These are phyloP conservation scores for Crotalus horridus DNA, from an alignment of 2,113 vertebrate species.

Conservation along the genomic window DNA sequence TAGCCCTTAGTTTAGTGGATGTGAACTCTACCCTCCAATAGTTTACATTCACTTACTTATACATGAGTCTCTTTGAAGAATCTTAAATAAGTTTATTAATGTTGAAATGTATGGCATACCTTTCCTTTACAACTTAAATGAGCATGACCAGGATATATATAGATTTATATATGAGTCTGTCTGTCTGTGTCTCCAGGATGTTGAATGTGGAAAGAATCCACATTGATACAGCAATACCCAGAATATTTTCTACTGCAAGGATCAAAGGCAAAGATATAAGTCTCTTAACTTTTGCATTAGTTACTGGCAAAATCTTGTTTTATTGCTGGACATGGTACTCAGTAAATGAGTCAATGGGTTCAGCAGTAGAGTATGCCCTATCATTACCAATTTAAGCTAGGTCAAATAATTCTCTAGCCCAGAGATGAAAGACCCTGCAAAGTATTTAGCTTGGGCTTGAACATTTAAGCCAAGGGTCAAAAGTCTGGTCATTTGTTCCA, in stretches of 20 bases:
- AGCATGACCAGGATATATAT: not conserved
- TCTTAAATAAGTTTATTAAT: not conserved
- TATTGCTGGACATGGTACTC: not conserved
- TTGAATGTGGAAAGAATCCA: not conserved
- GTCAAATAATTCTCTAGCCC: not conserved
- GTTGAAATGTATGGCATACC: not conserved
- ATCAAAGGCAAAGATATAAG: not conserved
- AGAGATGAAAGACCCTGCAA: not conserved
- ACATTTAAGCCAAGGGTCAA: not conserved
- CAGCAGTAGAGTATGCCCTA: not conserved
- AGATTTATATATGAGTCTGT: no score
- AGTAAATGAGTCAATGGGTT: not conserved
- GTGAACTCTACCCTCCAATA: not conserved
- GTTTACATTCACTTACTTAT: not conserved
- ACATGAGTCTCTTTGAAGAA: not conserved
- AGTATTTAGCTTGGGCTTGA: not conserved
- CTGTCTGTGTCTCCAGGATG: no score
- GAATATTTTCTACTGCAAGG: conserved; percentile 6
- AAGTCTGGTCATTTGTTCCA: not conserved
- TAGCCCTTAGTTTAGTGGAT: not conserved
- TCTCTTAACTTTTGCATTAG: not conserved
- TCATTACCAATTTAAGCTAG: not conserved
- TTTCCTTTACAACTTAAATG: not conserved
- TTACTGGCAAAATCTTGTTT: not conserved
- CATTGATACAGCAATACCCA: not conserved